Conservation (phyloP, 2,113 vertebrate genomes). For the Poecile atricapillus region DNA sequence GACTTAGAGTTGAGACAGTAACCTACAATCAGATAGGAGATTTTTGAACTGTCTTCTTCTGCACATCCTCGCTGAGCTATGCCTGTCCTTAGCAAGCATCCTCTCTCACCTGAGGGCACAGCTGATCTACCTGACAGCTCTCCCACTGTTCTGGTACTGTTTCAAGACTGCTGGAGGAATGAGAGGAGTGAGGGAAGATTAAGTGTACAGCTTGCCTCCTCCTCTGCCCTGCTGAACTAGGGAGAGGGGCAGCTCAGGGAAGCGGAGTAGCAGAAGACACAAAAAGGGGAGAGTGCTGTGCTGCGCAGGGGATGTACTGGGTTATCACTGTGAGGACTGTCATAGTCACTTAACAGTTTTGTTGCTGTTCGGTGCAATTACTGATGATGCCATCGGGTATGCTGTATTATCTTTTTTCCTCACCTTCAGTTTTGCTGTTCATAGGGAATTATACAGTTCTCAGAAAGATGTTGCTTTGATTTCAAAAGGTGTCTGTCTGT, state of each 20-base stretch:
- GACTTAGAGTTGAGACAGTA: not conserved
- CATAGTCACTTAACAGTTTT: not conserved
- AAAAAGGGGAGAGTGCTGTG: not conserved
- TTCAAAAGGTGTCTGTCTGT: not conserved
- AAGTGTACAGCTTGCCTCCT: not conserved
- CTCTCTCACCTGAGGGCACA: not conserved
- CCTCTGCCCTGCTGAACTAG: not conserved
- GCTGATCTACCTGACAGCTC: rapidly evolving
- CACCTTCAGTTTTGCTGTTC: not conserved
- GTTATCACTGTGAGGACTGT: not conserved
- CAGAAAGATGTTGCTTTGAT: not conserved
- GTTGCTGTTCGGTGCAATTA: not conserved
- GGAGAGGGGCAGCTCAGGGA: not conserved
- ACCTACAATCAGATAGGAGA: not conserved
- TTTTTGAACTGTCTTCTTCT: not conserved
- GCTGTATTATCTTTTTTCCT: not conserved
- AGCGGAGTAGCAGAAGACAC: not conserved
- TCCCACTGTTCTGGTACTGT: not conserved
- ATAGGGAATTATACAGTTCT: not conserved
- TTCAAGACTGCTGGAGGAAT: not conserved
- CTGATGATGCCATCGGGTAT: rapidly evolving
- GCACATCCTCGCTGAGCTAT: not conserved
- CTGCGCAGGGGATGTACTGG: no score
- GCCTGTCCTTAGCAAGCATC: not conserved
- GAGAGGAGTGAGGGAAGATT: not conserved